phyloP scores from a whole-genome alignment of 2,888 invertebrate genomes.

The Zygogramma bicolorata region DNA sequence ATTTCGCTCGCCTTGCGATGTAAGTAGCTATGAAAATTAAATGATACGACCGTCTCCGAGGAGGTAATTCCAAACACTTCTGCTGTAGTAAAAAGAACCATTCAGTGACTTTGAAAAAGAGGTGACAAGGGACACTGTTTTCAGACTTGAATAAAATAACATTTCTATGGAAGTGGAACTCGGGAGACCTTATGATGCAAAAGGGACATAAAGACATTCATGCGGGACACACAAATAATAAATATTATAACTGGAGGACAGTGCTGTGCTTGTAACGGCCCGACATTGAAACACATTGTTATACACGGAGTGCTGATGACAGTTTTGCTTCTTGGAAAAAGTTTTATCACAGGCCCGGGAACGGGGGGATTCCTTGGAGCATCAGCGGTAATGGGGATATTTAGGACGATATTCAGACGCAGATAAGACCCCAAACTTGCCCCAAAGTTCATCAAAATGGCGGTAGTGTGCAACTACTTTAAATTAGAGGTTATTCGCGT shows the following conservation, averaged over 20 bases:
- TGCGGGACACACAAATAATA: constrained; percentile 67
- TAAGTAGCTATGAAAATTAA: constrained; percentile 65
- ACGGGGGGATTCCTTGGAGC: constrained; percentile 40
- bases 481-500: not conserved
- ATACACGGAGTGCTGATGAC: constrained; percentile 64
- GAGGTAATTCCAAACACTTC: constrained; percentile 68
- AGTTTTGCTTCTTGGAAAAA: constrained; percentile 66
- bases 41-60: constrained; percentile 64
- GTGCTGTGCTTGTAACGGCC: constrained; percentile 55
- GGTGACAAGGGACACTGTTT: constrained; percentile 63
- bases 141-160: constrained; percentile 66
- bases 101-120: constrained; percentile 65
- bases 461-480: constrained; percentile 3
- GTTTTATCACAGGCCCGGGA: constrained; percentile 64
- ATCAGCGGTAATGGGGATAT: constrained; percentile 48
- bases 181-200: constrained; percentile 62
- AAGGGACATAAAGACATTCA: constrained; percentile 62
- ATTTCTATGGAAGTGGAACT: constrained; percentile 62
- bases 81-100: constrained; percentile 65
- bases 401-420: constrained; percentile 53
- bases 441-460: constrained; percentile 24
- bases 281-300: constrained; percentile 67
- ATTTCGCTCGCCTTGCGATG: constrained; percentile 57
- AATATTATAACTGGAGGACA: constrained; percentile 66
- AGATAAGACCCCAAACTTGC: constrained; percentile 40